A percentile compares a stretch with the other conserved stretches of the same genome.
Evolutionary conservation across 2,113 vertebrate genomes (phyloP).

Genomic region (Gymnobelideus leadbeateri): DNA sequence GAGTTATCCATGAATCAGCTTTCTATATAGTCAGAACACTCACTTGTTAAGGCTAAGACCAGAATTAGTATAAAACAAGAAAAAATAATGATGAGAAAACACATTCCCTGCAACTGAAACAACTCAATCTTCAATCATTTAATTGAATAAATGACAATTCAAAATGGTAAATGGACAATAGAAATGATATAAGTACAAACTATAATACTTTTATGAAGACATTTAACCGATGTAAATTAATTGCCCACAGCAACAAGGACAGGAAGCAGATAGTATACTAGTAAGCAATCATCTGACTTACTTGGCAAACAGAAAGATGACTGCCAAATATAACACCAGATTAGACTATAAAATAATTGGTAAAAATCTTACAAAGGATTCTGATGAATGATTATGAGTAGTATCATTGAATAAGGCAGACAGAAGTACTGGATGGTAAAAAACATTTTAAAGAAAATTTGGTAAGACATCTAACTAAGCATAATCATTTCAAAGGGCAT

Average conservation of each 20-base stretch:
- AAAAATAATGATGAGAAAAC: background rate
- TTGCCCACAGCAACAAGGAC: background rate
- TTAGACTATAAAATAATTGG: background rate
- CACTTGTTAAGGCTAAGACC: background rate
- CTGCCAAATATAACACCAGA: background rate
- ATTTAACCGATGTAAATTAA: background rate
- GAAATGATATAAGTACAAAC: background rate
- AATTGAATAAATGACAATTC: background rate
- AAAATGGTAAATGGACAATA: background rate
- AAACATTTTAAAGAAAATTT: background rate
- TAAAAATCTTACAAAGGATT: background rate
- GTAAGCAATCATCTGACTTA: background rate
- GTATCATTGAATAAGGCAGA: background rate
- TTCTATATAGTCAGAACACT: background rate
- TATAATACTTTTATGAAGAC: background rate
- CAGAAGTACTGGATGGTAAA: background rate
- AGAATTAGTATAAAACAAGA: background rate
- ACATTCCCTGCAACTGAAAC: background rate
- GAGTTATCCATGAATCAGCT: background rate
- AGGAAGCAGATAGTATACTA: background rate
- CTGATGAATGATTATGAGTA: background rate
- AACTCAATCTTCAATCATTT: background rate
- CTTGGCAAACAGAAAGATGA: background rate
- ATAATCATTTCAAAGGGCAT: background rate
- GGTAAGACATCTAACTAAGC: background rate